Base-by-base conservation (phyloP, 1,140 invertebrate genomes). In the Drosophila kurseongensis region DNA sequence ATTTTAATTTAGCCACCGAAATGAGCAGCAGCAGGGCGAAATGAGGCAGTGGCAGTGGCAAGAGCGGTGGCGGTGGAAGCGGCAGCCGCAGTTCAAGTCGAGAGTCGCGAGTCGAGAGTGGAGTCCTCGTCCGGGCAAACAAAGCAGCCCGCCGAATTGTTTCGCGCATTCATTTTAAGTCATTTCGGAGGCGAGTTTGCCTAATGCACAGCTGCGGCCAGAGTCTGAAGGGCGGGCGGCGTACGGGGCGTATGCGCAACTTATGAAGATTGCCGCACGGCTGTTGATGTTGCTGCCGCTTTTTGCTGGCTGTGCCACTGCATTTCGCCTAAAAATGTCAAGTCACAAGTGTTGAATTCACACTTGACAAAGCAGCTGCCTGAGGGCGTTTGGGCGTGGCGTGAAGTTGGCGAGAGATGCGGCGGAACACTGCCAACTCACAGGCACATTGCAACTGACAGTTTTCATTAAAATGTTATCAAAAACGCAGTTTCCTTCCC, bases 401-500 rank as follows among this genome's bases (percentile, higher is more conserved):
- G 69, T 45, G 23, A 58, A 75, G 52, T 56, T 77, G 68, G 16
- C 67, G 29, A 68, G 36, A 41, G 40, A 48, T 32, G 50, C 23
- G 38, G 40, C 36, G 52, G 45, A 44, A 35, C 61, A 42, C 41
- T 55, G 71, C 73, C 67, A 66, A 69, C 75, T 52, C 59, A 10
- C 71, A 72, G 47, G 58, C 59, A 60, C 74, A 62, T 55, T 86
- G 84, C 80, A 80, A 71, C 84, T 88, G 84, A 88, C 84, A 89
- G 84, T 88, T 88, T 88, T 89, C 84, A 88, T 88, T 88, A 88
- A 88, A 88, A 88, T 80, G 84, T 88, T 88, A 88, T 89, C 84
- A 88, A 88, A 88, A 88, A 89, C 80, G 77, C 73, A 73, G 85
- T 72, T 55, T 71, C 73, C 76, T 58, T 56, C 9, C 5, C 45